Conservation (phyloP, 2,888 invertebrate genomes). For the Elysia crispata region DNA sequence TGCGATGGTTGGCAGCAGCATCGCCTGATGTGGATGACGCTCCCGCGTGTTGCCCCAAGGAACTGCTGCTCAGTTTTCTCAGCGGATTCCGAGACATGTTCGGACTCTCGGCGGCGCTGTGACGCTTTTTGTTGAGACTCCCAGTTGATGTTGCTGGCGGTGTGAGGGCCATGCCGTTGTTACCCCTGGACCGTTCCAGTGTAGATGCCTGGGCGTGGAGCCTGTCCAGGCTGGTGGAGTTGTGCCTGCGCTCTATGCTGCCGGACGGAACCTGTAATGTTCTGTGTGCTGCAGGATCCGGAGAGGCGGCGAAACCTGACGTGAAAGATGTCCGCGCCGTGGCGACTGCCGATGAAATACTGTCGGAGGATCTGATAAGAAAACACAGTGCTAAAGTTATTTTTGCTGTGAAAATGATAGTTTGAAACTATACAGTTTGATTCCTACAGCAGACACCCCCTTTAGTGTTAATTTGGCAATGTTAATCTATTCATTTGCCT, state of each 20-base stretch:
- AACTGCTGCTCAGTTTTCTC: slow-evolving; percentile 65
- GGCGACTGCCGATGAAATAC: slow-evolving; percentile 26
- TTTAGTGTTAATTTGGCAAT: too few relatives aligned
- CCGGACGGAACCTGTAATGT: slow-evolving; percentile 11
- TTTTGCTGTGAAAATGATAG: too few relatives aligned
- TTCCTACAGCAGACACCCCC: too few relatives aligned
- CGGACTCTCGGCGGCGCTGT: slow-evolving; percentile 59
- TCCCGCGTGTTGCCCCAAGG: slow-evolving; percentile 62
- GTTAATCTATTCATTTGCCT: too few relatives aligned
- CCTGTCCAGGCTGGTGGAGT: slow-evolving; percentile 52
- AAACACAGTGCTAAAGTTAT: too few relatives aligned
- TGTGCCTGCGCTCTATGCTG: slow-evolving; percentile 48
- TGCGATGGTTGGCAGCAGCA: slow-evolving; percentile 59
- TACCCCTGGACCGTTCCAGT: slow-evolving; percentile 54
- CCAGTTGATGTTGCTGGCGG: slow-evolving; percentile 68
- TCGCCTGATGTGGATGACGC: slow-evolving; percentile 45
- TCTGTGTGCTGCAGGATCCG: slow-evolving; percentile 1
- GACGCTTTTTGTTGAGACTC: slow-evolving; percentile 69
- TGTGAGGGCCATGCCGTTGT: slow-evolving; percentile 51
- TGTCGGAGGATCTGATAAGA: slow-evolving; percentile 43
- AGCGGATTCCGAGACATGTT: slow-evolving; percentile 62
- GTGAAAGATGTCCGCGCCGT: background rate
- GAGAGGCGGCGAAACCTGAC: background rate
- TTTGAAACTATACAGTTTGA: too few relatives aligned
- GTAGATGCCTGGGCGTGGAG: slow-evolving; percentile 55